phyloP scores from a whole-genome alignment of 2,888 invertebrate species.

The Busseola fusca region DNA sequence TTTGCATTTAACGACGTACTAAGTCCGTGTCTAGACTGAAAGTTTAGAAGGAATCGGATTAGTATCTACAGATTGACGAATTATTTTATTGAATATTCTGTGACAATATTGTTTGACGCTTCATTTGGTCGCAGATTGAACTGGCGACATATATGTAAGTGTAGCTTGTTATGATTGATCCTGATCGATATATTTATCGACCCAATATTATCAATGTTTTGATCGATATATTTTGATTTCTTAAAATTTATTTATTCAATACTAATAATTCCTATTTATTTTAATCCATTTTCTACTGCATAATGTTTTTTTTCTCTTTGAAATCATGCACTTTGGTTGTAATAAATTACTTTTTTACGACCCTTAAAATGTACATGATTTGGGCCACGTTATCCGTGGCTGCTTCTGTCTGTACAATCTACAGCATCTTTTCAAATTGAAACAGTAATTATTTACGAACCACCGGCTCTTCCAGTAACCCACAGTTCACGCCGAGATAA shows the following conservation, averaged over 20 bases:
- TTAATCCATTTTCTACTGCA: not conserved
- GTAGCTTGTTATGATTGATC: not conserved
- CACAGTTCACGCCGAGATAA: not conserved
- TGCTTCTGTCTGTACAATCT: not conserved
- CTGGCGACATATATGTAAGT: not conserved
- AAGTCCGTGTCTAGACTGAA: slow-evolving; percentile 34
- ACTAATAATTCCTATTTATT: not conserved
- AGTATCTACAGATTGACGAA: slow-evolving; percentile 12
- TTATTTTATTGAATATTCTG: not conserved
- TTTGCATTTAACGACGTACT: not conserved
- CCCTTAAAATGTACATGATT: not conserved
- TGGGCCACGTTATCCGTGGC: too few relatives aligned
- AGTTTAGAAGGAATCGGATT: slow-evolving; percentile 14
- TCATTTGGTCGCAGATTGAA: not conserved
- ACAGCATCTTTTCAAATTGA: not conserved
- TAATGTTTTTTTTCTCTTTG: not conserved
- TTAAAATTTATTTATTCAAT: not conserved
- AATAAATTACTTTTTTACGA: not conserved
- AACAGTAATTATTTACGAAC: not conserved
- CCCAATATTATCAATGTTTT: too few relatives aligned
- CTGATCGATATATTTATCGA: too few relatives aligned
- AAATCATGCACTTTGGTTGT: not conserved
- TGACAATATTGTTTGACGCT: not conserved
- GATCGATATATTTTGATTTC: too few relatives aligned
- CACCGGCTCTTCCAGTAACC: not conserved